These are phyloP conservation scores for Ramphastos sulfuratus DNA, from an alignment of 2,113 vertebrate species.

Conservation along the genomic window DNA sequence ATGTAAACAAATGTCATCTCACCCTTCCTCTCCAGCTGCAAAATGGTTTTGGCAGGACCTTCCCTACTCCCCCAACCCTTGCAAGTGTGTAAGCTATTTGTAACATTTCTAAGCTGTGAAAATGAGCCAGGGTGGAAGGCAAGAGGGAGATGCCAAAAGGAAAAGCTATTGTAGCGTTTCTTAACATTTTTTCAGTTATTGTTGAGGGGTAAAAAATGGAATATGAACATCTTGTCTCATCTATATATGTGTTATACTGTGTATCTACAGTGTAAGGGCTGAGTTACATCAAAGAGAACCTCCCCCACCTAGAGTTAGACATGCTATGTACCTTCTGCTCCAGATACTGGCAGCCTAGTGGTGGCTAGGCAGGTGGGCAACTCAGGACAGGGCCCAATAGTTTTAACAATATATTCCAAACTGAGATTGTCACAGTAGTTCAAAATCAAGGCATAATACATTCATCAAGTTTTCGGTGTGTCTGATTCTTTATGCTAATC, in stretches of 20 bases:
- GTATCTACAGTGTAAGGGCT: slow-evolving; percentile 2
- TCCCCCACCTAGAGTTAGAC: not conserved
- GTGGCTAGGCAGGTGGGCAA: slow-evolving; percentile 24
- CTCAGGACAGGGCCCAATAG: slow-evolving; percentile 11
- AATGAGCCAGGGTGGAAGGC: slow-evolving; percentile 33
- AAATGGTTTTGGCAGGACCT: slow-evolving; percentile 60
- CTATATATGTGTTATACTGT: not conserved
- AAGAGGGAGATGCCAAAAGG: slow-evolving; percentile 11
- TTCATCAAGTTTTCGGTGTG: slow-evolving; percentile 75
- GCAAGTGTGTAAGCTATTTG: slow-evolving; percentile 57
- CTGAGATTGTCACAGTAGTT: slow-evolving; percentile 46
- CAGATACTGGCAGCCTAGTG: not conserved
- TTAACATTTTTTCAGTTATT: slow-evolving; percentile 3
- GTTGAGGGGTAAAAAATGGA: slow-evolving; percentile 17
- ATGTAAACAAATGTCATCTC: slow-evolving; percentile 60
- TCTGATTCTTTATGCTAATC: slow-evolving; percentile 78
- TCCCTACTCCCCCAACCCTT: slow-evolving; percentile 47
- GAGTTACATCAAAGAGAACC: slow-evolving; percentile 18
- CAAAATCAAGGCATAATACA: slow-evolving; percentile 59
- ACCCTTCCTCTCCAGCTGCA: slow-evolving; percentile 57
- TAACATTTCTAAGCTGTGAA: slow-evolving; percentile 59
- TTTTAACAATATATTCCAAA: slow-evolving; percentile 14
- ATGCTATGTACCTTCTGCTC: not conserved
- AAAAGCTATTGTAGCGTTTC: slow-evolving; percentile 17
- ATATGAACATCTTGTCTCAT: not conserved